Percentiles rank a stretch among this genome's conserved stretches.
Conservation (phyloP, 2,113 vertebrate species). For the Sturnus vulgaris region DNA sequence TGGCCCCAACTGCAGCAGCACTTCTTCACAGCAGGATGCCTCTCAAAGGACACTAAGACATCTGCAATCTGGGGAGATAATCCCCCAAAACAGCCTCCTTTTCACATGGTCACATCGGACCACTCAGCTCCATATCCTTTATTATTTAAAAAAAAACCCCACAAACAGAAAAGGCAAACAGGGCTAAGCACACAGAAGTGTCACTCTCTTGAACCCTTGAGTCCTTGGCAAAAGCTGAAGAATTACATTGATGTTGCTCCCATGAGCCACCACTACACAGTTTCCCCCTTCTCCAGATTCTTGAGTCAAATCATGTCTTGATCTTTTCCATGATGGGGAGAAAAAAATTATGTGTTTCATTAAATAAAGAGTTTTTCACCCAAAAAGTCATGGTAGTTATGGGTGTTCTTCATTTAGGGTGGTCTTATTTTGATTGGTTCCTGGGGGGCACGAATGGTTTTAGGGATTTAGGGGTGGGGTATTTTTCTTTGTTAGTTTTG, state of each 20-base stretch:
- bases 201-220: not conserved
- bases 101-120: not conserved
- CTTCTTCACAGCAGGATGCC: not conserved
- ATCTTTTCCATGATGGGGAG: not conserved
- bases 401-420: not conserved
- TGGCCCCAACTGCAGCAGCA: too few relatives aligned
- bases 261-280: not conserved
- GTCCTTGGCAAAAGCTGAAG: not conserved
- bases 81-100: not conserved
- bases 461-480: not conserved
- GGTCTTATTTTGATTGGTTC: not conserved
- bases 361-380: not conserved
- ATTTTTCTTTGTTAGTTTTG: not conserved
- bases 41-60: not conserved
- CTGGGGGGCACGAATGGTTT: fast-evolving
- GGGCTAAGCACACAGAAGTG: not conserved
- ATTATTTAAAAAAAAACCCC: not conserved
- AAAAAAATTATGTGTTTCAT: fast-evolving
- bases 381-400: not conserved
- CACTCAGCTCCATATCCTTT: not conserved
- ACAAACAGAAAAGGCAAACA: not conserved
- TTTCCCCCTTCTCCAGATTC: not conserved
- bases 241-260: not conserved
- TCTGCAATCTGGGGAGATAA: not conserved
- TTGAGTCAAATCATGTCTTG: not conserved